These are phyloP conservation scores for Nebria ingens DNA, from an alignment of 1,140 invertebrate genomes.

Conservation along the genomic window DNA sequence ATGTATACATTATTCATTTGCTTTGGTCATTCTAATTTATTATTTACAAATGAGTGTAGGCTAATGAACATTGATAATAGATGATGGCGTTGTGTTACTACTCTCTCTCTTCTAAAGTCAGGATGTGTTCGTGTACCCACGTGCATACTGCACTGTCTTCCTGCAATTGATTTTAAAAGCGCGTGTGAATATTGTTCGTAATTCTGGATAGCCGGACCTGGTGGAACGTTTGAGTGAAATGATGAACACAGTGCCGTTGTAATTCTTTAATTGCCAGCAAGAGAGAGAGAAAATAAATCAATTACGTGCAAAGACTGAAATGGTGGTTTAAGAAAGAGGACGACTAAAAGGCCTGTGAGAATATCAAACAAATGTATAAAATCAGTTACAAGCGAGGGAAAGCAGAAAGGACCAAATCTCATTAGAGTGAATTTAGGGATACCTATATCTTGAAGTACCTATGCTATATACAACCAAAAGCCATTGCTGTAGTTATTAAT, in stretches of 20 bases:
- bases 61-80: no score
- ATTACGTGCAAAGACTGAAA: conserved; percentile 26
- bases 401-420: conserved; percentile 12
- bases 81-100: no score
- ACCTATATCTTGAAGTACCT: background rate
- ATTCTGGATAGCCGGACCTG: no score
- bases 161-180: background rate
- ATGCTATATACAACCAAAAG: background rate
- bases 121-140: no score
- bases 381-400: conserved; percentile 16
- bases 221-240: background rate
- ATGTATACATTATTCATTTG: background rate
- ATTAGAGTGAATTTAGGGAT: conserved; percentile 17
- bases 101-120: no score
- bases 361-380: conserved; percentile 19
- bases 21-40: no score
- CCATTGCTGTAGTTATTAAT: background rate
- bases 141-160: no score
- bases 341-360: conserved; percentile 14
- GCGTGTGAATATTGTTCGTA: background rate
- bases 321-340: conserved; percentile 20
- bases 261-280: conserved; percentile 24
- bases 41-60: no score
- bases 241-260: conserved; percentile 10
- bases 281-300: conserved; percentile 25